Evolutionary conservation across 30 jellyfish, hydroid and myxozoan species (phyloP), one percentile per base, ranked within the genome.

Genomic region (Nemopilema nomurai): DNA sequence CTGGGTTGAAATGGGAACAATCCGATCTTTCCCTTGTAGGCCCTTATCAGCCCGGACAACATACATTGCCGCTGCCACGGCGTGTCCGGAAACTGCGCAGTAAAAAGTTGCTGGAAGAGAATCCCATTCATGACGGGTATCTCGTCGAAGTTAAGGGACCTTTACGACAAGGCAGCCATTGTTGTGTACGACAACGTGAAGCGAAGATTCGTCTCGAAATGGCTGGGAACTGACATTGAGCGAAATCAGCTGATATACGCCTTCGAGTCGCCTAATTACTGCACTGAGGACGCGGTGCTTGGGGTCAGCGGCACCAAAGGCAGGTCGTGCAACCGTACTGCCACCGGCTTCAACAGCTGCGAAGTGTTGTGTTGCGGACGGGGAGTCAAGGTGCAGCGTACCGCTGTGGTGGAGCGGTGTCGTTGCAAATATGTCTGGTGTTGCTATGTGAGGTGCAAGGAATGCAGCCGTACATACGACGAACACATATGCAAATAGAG

Each of bases 31-130:
- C 22, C 51, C 16, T 77, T 51, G 33, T 49, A 81, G 96, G 70
- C 73, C 26, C 62, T 89, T 49, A 32, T 57, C 67, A 86, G 89
- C n/a, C 89, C 89, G 0, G 83, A 83, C 30, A 89, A 82, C 76
- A 29, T 90, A 18, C 93, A 81, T 26, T 90, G 97, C 62, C 94
- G 97, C 28, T 90, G 97, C 72, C 97, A 90, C 50, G 97, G 97
- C 28, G 93, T 83, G 26, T 90, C 97, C n/a, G 97, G 93, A 18
- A 73, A 89, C 70, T 90, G 97, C 62, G 93, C 97, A 6, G 94
- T 81, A 28, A 82, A 76, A 49, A 90, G 87, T 33, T 90, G 97
- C 30, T 90, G 97, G 97, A 90, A 82, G 68, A 76, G 90, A 51
- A 32, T 90, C 0, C 97, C 97, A 25, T 76, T 64, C 51, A 49